Base-by-base conservation (phyloP, 1,140 invertebrate genomes). In the Stegodyphus mimosarum region DNA sequence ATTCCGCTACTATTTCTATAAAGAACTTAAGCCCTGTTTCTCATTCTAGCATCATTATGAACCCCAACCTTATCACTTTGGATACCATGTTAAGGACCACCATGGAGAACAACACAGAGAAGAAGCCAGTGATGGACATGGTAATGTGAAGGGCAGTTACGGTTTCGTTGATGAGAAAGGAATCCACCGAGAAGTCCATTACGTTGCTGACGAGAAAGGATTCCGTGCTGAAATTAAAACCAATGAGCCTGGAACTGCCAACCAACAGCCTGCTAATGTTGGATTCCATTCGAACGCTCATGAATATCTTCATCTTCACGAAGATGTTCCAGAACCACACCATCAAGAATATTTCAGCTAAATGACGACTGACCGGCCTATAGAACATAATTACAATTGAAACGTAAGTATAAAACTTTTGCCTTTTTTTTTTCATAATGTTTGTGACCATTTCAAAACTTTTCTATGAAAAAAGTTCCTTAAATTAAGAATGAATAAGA, bases 171-270 rank as follows among this genome's bases (percentile, higher is more conserved):
- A 88, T 52, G 75, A 75, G 18, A 83, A 88, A 55, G 88, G 88
- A 60, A 66, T 83, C 74, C 53, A 87, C 52, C 72, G 88, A 52
- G 69, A 86, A 48, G 88, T 88, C 11, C 80, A 87, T 13, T 88
- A 88, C 81, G 77, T 83, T 50, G 88, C 88, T 60, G 88, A 88
- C 66, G 81, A 88, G 7, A 77, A 76, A 69, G 88, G 88, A 15
- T 88, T 88, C 87, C 50, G 87, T 2, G 88, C 88, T 60, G 75
- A 85, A 18, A 87, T 88, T 51, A 87, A 83, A 49, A 88, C 86
- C 79, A 88, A 88, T 52, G 88, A 88, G 60, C 88, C 87, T 18
- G 88, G 88, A 50, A 88, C 87, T n/a, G 72, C 86, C 66, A 87
- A 83, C 67, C 86, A 87, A n/a, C 72, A 87, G 13, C 86, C 86